These are phyloP conservation scores for Episyrphus balteatus DNA, from an alignment of 1,140 invertebrate genomes.

Conservation along the genomic window DNA sequence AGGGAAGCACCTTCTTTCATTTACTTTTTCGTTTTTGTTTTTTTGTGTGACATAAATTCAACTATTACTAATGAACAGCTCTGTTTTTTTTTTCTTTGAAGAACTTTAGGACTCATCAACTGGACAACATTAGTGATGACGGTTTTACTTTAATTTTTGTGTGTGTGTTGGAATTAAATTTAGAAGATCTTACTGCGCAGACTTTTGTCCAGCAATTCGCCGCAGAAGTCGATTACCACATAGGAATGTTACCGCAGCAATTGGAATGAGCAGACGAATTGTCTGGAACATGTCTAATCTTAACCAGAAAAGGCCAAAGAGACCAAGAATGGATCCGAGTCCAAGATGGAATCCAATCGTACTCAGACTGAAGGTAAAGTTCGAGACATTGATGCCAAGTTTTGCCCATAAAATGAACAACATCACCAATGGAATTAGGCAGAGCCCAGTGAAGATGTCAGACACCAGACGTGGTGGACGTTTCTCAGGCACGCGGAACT, in stretches of 20 bases:
- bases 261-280: conserved; percentile 73
- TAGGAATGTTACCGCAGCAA: conserved; percentile 80
- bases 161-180: too few relatives aligned
- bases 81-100: too few relatives aligned
- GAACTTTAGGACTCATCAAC: too few relatives aligned
- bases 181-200: too few relatives aligned
- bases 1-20: too few relatives aligned
- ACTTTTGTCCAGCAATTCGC: conserved; percentile 2
- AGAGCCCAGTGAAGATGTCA: conserved; percentile 78
- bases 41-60: too few relatives aligned
- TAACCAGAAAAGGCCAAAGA: conserved; percentile 87
- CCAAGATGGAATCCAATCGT: conserved; percentile 81
- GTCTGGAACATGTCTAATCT: conserved; percentile 92
- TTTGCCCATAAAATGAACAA: conserved; percentile 79
- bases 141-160: too few relatives aligned
- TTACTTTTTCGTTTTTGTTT: too few relatives aligned
- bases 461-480: conserved; percentile 79
- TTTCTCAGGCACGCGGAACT: conserved; percentile 86
- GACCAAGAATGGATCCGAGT: conserved; percentile 69
- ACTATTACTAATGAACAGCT: too few relatives aligned
- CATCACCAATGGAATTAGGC: conserved; percentile 69
- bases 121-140: too few relatives aligned
- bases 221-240: conserved; percentile 83
- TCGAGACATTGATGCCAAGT: conserved; percentile 80
- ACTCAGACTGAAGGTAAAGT: conserved; percentile 67